Evolutionary conservation across 2,888 invertebrate species (phyloP), one percentile per base, ranked within the genome.

Genomic region (Norana najaformis): DNA sequence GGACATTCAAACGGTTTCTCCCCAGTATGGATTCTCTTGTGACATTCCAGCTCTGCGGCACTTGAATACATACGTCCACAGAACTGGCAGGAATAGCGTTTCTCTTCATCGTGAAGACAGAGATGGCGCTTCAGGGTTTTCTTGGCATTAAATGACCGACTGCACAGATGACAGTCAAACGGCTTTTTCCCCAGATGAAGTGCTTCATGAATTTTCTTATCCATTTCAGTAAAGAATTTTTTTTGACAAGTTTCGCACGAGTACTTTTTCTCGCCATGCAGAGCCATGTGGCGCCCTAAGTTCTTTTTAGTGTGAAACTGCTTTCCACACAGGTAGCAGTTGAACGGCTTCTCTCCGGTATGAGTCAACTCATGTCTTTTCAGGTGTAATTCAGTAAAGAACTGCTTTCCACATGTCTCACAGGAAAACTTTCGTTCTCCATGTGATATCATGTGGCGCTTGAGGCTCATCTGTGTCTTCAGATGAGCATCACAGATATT

Each of bases 1-100:
- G 85, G 36, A 85, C 85, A 85, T 37, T 85, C 36, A 36, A 85
- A 85, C 35, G 85, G 35, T 37, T 85, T 85, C 36, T 85, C 85
- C 6, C 85, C 85, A 2, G 85, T 37, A 35, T 85, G 85, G 16
- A 85, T 85, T 37, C 37, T 37, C 85, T 85, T n/a, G 18, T 85
- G 85, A 35, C 35, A 37, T 85, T 85, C 85, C 6, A 85, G 18
- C 18, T 85, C 85, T 37, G 35, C 16, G 34, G 13, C 36, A n/a
- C 37, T 85, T 35, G 36, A 35, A 85, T 85, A 85, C 85, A 85
- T 35, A 37, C 35, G 85, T 35, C 85, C 85, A 85, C 85, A 85
- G 85, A 85, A 37, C 37, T 37, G 85, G 23, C 85, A 85, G 85
- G 36, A 85, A 36, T 37, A 36, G 85, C 69, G 69, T 16, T 85